Base-by-base conservation (phyloP, 2,888 invertebrate genomes). In the Euproctis similis region DNA sequence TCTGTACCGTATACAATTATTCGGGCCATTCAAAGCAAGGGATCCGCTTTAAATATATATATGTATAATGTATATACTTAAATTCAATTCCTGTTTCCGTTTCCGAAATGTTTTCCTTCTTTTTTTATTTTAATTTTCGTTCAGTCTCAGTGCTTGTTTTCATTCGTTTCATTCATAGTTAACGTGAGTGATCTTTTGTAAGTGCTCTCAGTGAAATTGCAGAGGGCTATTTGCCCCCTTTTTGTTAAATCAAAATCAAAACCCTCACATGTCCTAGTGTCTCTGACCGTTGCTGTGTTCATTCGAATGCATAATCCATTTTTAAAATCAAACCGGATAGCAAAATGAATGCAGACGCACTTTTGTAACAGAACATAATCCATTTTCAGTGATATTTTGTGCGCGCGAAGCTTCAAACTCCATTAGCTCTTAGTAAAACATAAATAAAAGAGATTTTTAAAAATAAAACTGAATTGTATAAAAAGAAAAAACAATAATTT, bases 121-220 rank as follows among this genome's bases (percentile, higher is more conserved):
- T n/a, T n/a, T n/a, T n/a, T n/a, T n/a, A n/a, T 55, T 78, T 72
- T 73, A 76, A 80, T 78, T 72, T 61, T 48, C 36, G 37, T 75
- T 73, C 70, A 72, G 64, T 64, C 65, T 64, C 40, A 60, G 61
- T 57, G 55, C 70, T 62, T 72, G 73, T 75, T 78, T 76, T 75
- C 68, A 67, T 56, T 71, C n/a, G n/a, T n/a, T n/a, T n/a, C 74
- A 77, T 80, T 80, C 77, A 78, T 77, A 81, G 82, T 80, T 75
- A 76, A 71, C 76, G 72, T 71, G 77, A 74, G 78, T 78, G 78
- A 77, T 75, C 78, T 81, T 82, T 82, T 82, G 74, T 78, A 63
- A 62, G 65, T 57, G 78, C 77, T 80, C 77, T 82, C 71, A 71
- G 69, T 72, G 66, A 77, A 76, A 81, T 82, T 80, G 72, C 66